Conservation (phyloP, 2,113 vertebrate genomes). For the Lichenostomus cassidix region DNA sequence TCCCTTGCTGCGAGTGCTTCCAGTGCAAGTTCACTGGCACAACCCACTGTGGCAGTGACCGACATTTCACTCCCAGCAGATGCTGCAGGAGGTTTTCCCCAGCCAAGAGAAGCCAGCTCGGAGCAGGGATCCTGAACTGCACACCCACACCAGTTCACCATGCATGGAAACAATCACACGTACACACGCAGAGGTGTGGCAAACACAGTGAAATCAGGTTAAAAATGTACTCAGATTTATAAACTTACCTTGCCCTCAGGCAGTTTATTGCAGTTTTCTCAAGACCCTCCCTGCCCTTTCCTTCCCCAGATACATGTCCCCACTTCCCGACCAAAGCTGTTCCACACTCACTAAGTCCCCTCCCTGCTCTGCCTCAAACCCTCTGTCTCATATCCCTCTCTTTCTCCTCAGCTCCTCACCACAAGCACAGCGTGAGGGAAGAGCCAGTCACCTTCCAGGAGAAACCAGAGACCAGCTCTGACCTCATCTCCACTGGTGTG, state of each 20-base stretch:
- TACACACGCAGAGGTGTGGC: not conserved
- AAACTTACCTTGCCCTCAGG: not conserved
- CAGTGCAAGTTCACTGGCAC: not conserved
- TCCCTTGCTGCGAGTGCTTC: rapidly evolving
- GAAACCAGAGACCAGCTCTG: not conserved
- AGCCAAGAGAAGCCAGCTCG: rapidly evolving
- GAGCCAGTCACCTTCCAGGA: not conserved
- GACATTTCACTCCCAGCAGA: not conserved
- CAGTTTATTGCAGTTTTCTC: not conserved
- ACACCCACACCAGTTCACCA: not conserved
- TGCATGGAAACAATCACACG: rapidly evolving
- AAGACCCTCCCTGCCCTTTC: not conserved
- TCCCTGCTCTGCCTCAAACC: not conserved
- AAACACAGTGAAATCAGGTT: not conserved
- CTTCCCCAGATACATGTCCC: rapidly evolving
- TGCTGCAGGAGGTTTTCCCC: not conserved
- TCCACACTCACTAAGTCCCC: rapidly evolving
- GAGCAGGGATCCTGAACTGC: not conserved
- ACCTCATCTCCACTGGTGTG: not conserved
- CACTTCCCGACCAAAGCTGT: not conserved
- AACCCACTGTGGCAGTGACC: rapidly evolving
- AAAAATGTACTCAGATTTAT: not conserved
- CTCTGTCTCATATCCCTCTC: not conserved
- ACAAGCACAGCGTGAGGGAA: not conserved
- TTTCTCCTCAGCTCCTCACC: not conserved